Evolutionary conservation across 2,113 vertebrate species (phyloP).

Genomic region (Tapirus terrestris): DNA sequence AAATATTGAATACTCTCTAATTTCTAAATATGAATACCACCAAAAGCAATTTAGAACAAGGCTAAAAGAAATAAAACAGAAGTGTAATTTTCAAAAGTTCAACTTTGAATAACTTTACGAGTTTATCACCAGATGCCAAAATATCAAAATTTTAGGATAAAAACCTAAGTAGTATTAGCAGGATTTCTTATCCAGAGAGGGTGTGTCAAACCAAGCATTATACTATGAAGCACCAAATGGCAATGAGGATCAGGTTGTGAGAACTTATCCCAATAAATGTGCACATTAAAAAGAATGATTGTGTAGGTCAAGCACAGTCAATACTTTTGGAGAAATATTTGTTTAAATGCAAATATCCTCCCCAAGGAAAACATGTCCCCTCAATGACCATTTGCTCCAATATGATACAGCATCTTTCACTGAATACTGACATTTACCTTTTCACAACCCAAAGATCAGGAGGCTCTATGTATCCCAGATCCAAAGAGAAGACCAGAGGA

Average conservation of each 20-base stretch:
- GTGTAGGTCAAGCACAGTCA: neutral
- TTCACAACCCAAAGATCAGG: neutral
- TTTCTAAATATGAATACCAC: conserved; percentile 33
- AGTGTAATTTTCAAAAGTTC: conserved; percentile 11
- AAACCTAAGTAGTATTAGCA: neutral
- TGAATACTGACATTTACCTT: neutral
- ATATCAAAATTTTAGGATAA: conserved; percentile 39
- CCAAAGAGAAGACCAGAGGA: neutral
- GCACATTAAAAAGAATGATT: neutral
- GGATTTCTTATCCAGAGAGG: neutral
- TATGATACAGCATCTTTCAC: neutral
- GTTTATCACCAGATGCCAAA: neutral
- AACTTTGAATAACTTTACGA: conserved; percentile 24
- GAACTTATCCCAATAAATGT: neutral
- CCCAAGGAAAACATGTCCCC: neutral
- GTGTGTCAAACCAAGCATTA: neutral
- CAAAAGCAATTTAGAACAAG: conserved; percentile 24
- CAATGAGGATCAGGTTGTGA: neutral
- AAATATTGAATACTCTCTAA: neutral
- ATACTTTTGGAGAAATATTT: neutral
- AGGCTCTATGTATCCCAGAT: neutral
- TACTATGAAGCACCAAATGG: conserved; percentile 39
- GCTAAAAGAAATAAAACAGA: conserved; percentile 24
- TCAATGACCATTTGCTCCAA: neutral
- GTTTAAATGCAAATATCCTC: conserved; percentile 42